Evolutionary conservation across 2,797 vertebrate species (phyloP), one percentile per base, ranked within the genome.

Genomic region (Pelochelys cantorii): DNA sequence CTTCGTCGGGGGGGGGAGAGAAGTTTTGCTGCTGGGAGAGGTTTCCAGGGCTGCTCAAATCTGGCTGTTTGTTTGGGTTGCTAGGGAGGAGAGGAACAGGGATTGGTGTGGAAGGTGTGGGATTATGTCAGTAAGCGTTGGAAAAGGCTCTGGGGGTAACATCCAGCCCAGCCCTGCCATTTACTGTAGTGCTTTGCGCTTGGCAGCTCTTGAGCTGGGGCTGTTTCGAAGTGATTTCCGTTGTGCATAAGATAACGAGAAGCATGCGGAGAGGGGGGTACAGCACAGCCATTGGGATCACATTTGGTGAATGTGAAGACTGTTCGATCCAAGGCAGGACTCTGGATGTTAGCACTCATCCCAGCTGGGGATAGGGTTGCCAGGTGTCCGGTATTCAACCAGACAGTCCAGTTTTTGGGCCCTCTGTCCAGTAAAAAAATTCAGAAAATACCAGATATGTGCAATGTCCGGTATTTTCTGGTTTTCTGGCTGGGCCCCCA

Each of bases 61-160:
- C 92, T 62, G 94, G 95, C 42, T 94, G 93, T 94, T 93, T 95
- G 91, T 94, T 95, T 94, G 94, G 90, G 7, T 88, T 85, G 88
- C 80, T 68, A 77, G 78, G 25, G 84, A 88, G 57, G 74, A 84
- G 90, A 92, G 91, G 74, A 96, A 78, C 0, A 0, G 94, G 92
- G 95, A 94, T 96, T 94, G 94, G 87, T 90, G 85, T 9, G 87
- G 68, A 71, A 71, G 18, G 3, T 37, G 18, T 37, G 65, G 65
- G 65, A 71, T 6, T 71, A n/a, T 8, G 3, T 80, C 60, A 89
- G 87, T 15, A 94, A 88, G 86, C 93, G 89, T 79, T 86, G 91
- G 78, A 94, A 92, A 88, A 34, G 89, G 84, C 74, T 91, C 81
- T 11, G 85, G 84, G 87, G 85, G 83, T 82, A 85, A 93, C 79